Evolutionary conservation across 1,140 invertebrate species (phyloP).

Genomic region (Cydia fagiglandana): DNA sequence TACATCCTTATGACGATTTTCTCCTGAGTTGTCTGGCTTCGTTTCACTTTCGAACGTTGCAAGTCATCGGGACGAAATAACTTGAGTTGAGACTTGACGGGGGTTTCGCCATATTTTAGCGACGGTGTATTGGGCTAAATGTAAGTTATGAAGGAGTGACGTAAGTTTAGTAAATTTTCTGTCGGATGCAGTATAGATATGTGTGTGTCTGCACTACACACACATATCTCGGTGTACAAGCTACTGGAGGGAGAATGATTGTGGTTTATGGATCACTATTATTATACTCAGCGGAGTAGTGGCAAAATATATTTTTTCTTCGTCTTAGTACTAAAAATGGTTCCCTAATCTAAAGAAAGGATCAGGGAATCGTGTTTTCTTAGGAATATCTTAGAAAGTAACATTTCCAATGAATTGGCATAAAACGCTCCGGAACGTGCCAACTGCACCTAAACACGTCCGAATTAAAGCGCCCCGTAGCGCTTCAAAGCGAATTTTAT

Average conservation of each 20-base stretch:
- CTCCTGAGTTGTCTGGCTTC: not conserved
- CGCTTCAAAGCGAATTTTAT: slow-evolving; percentile 29
- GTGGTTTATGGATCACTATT: not conserved
- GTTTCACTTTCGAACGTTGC: not conserved
- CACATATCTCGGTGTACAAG: no score
- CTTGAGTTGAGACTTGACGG: not conserved
- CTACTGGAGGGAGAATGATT: not conserved
- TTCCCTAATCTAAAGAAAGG: no score
- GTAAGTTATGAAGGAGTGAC: not conserved
- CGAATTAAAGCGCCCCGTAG: not conserved
- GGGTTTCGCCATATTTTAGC: not conserved
- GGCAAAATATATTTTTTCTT: not conserved
- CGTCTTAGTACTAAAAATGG: no score
- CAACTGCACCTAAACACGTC: not conserved
- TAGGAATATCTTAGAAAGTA: not conserved
- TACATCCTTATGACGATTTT: not conserved
- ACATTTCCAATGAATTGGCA: not conserved
- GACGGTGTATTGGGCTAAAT: not conserved
- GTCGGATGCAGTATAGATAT: not conserved
- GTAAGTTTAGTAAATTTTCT: not conserved
- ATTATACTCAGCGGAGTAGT: no score
- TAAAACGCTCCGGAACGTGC: slow-evolving; percentile 6
- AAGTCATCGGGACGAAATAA: slow-evolving; percentile 11
- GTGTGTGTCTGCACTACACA: no score
- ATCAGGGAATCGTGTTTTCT: no score